Conservation (phyloP, 2,888 invertebrate species). For the Ptychoptera contaminata region DNA sequence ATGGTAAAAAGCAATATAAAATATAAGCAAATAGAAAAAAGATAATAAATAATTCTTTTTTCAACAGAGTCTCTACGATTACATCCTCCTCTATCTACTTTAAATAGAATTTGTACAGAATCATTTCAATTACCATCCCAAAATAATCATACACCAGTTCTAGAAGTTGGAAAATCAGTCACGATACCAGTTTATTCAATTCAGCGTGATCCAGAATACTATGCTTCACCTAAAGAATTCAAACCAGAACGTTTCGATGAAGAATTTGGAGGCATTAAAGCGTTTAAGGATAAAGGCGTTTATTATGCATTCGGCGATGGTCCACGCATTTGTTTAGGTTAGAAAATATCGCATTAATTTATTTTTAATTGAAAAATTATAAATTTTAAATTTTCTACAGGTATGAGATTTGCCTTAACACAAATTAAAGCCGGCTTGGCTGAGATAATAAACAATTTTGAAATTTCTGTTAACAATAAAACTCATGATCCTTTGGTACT, state of each 20-base stretch:
- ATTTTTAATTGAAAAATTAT: too few relatives aligned
- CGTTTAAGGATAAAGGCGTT: too few relatives aligned
- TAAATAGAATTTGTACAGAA: not conserved
- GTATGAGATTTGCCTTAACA: conserved; percentile 12
- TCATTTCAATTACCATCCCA: not conserved
- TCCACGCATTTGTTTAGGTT: conserved; percentile 1
- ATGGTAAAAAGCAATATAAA: conserved; percentile 10
- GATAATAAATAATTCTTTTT: too few relatives aligned
- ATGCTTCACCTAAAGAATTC: too few relatives aligned
- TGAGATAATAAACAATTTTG: conserved; percentile 13
- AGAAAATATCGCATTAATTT: too few relatives aligned
- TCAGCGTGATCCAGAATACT: not conserved
- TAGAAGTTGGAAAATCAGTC: not conserved
- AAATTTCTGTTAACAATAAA: conserved; percentile 12
- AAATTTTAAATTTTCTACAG: too few relatives aligned
- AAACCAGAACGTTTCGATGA: too few relatives aligned
- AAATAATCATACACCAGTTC: not conserved
- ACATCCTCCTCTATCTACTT: not conserved
- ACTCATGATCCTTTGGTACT: conserved; percentile 14
- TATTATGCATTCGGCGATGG: too few relatives aligned
- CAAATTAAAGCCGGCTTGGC: conserved; percentile 12
- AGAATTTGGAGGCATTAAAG: too few relatives aligned
- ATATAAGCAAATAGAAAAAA: too few relatives aligned
- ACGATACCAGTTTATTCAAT: not conserved
- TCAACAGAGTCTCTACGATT: not conserved